Percentiles rank a stretch among this genome's conserved stretches.
These are phyloP conservation scores for Cichladusa arquata DNA, from an alignment of 2,113 vertebrate species.

Conservation along the genomic window DNA sequence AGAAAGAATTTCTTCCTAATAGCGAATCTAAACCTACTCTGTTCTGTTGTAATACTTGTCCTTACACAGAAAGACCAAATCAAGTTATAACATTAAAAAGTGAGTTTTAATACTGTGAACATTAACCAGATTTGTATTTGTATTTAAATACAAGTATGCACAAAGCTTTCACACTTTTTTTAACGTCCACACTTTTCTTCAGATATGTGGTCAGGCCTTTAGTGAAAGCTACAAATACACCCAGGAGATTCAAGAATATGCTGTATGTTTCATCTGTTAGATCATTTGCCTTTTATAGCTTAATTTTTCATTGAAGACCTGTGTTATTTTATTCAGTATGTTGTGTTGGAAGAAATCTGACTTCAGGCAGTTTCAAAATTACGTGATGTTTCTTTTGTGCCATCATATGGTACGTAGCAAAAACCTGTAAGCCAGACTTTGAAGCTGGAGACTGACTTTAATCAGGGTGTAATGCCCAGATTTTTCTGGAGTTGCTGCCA, in stretches of 20 bases:
- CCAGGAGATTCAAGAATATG: neutral
- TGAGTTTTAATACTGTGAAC: neutral
- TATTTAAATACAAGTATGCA: neutral
- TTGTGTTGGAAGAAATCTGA: neutral
- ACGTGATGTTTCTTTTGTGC: neutral
- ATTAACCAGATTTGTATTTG: neutral
- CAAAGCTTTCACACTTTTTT: neutral
- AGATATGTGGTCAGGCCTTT: neutral
- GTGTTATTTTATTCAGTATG: neutral
- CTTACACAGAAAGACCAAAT: neutral
- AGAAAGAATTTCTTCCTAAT: neutral
- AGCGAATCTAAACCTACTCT: neutral
- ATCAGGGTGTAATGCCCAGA: neutral
- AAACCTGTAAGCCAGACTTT: neutral
- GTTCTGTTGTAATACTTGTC: neutral
- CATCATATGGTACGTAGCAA: neutral
- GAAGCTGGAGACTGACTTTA: neutral
- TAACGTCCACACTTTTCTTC: neutral
- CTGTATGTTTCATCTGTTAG: neutral
- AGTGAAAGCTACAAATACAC: neutral
- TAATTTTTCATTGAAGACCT: neutral
- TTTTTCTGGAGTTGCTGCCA: neutral
- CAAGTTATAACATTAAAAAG: neutral
- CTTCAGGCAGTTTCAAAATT: slow-evolving; percentile 13
- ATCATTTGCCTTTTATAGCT: neutral